phyloP scores from a whole-genome alignment of 2,797 vertebrate genomes.

The Girardinus metallicus region DNA sequence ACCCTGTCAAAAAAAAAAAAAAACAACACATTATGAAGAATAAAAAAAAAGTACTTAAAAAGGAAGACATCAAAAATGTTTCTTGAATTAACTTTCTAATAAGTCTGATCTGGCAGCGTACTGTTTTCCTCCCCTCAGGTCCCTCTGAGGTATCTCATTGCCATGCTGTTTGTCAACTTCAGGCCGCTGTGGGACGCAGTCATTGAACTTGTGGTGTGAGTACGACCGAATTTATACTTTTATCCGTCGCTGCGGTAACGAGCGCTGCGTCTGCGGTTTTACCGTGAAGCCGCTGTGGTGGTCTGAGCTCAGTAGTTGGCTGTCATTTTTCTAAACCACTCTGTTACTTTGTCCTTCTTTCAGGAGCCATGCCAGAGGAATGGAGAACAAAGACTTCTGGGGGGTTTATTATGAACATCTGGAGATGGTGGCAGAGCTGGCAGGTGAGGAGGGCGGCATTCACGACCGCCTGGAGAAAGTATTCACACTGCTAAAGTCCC shows the following conservation, averaged over 20 bases:
- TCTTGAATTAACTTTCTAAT: background rate
- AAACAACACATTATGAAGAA: no score
- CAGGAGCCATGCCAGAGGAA: constrained; percentile 92
- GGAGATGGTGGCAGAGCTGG: constrained; percentile 87
- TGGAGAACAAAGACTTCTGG: constrained; percentile 98
- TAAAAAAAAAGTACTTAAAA: no score
- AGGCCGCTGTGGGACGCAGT: constrained; percentile 93
- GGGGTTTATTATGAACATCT: constrained; percentile 90
- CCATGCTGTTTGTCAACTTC: constrained; percentile 97
- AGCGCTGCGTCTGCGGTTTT: background rate
- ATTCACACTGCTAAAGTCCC: background rate
- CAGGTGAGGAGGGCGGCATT: constrained; percentile 78
- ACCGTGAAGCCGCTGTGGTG: background rate
- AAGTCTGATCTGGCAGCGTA: background rate
- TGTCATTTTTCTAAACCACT: background rate
- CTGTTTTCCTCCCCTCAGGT: constrained; percentile 77
- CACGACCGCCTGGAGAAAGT: background rate
- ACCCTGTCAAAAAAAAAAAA: no score
- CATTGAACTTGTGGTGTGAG: constrained; percentile 92
- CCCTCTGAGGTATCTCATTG: constrained; percentile 92
- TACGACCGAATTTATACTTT: constrained; percentile 8
- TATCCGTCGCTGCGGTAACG: background rate
- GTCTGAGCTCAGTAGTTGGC: background rate
- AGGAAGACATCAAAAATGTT: background rate
- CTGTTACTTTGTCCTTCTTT: background rate